Evolutionary conservation across 2,888 invertebrate species (phyloP).

Genomic region (Cryptocephalus moraei): DNA sequence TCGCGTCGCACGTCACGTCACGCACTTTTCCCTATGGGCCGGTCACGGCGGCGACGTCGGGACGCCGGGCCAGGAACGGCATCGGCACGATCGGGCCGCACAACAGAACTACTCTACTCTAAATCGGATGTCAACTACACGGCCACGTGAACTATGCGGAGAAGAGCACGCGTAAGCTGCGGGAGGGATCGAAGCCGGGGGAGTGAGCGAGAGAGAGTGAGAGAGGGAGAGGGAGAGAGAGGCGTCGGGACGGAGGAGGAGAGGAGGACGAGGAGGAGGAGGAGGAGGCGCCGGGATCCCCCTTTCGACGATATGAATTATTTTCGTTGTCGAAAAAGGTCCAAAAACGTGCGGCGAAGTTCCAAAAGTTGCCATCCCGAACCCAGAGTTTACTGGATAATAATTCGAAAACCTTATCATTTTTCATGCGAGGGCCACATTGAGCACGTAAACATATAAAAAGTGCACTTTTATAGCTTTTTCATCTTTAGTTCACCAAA

Average conservation of each 20-base stretch:
- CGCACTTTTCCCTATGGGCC: no score
- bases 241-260: not conserved
- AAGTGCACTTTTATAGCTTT: no score
- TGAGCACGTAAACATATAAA: no score
- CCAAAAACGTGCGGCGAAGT: not conserved
- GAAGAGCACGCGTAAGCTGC: slow-evolving; percentile 11
- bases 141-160: slow-evolving; percentile 42
- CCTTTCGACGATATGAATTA: not conserved
- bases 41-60: no score
- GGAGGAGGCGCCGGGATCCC: not conserved
- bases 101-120: slow-evolving; percentile 22
- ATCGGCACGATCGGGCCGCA: slow-evolving; percentile 10
- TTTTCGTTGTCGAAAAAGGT: not conserved
- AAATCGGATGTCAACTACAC: slow-evolving; percentile 49
- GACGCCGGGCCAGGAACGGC: no score
- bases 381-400: no score
- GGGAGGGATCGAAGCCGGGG: not conserved
- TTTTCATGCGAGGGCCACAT: no score
- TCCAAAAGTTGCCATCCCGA: no score
- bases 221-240: not conserved
- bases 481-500: no score
- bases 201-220: not conserved
- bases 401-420: no score
- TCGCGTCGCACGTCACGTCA: no score
- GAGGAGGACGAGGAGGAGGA: not conserved